Evolutionary conservation across 2,113 vertebrate genomes (phyloP).

Genomic region (Thamnophis sirtalis): DNA sequence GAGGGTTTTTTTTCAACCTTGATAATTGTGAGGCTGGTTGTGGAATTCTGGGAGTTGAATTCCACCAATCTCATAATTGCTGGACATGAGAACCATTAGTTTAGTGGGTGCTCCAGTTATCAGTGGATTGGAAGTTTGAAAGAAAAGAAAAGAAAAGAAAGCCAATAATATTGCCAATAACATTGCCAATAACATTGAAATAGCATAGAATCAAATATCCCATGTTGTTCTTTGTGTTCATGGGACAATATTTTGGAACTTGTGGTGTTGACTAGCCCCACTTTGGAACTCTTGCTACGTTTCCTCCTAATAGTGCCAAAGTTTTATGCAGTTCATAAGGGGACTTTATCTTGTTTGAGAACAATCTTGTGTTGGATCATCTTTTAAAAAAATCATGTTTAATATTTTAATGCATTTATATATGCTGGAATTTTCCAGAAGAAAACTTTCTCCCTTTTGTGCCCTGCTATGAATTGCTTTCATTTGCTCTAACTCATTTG

Average conservation of each 20-base stretch:
- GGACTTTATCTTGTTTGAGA: neutral
- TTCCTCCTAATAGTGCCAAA: neutral
- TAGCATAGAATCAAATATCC: neutral
- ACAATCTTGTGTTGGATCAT: neutral
- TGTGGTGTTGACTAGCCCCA: neutral
- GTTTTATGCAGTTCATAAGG: neutral
- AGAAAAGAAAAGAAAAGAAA: neutral
- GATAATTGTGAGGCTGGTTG: neutral
- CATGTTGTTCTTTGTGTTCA: neutral
- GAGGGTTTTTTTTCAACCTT: neutral
- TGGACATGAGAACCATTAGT: neutral
- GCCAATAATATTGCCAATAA: too few species aligned
- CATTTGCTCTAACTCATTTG: neutral
- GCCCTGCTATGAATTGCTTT: neutral
- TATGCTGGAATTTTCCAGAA: neutral
- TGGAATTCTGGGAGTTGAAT: neutral
- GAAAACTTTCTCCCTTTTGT: neutral
- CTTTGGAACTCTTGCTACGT: neutral
- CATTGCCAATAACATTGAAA: neutral
- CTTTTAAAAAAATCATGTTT: neutral
- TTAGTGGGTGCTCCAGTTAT: neutral
- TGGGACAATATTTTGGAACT: neutral
- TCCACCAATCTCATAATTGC: neutral
- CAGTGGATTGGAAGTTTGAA: neutral
- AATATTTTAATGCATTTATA: neutral